phyloP scores from a whole-genome alignment of 2,113 vertebrate species.

The Callochromis pleurospilus region DNA sequence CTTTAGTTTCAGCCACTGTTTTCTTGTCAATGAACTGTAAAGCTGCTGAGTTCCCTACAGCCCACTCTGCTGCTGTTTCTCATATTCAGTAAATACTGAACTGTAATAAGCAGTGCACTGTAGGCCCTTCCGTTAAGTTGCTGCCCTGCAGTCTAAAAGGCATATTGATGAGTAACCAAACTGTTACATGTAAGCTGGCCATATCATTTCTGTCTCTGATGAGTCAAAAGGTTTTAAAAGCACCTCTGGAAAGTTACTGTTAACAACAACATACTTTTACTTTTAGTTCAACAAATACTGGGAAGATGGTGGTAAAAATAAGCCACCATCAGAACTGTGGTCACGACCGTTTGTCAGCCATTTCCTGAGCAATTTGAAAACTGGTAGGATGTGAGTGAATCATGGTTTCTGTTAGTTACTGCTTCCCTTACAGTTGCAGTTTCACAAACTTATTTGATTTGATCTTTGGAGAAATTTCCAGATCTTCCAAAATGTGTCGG shows the following conservation, averaged over 20 bases:
- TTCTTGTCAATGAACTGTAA: slow-evolving; percentile 19
- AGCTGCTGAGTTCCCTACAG: background rate
- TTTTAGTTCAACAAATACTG: background rate
- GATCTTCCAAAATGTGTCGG: background rate
- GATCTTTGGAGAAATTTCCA: background rate
- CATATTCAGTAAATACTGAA: background rate
- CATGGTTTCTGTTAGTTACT: background rate
- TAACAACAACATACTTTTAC: background rate
- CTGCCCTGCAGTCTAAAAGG: background rate
- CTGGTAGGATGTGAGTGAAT: background rate
- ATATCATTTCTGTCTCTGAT: background rate
- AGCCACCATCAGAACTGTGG: background rate
- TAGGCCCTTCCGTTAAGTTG: background rate
- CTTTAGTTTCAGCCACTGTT: background rate
- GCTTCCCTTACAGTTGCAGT: background rate
- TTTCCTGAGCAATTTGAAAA: background rate
- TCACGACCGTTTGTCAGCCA: background rate
- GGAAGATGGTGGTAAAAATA: background rate
- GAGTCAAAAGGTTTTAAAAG: slow-evolving; percentile 6
- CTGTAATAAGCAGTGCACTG: background rate
- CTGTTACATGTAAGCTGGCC: background rate
- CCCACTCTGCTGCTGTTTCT: background rate
- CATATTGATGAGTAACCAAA: background rate
- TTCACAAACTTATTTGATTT: background rate
- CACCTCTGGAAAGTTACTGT: background rate